Evolutionary conservation across 2,888 invertebrate genomes (phyloP), one percentile per base, ranked within the genome.

Genomic region (Drosophila niveifrons): DNA sequence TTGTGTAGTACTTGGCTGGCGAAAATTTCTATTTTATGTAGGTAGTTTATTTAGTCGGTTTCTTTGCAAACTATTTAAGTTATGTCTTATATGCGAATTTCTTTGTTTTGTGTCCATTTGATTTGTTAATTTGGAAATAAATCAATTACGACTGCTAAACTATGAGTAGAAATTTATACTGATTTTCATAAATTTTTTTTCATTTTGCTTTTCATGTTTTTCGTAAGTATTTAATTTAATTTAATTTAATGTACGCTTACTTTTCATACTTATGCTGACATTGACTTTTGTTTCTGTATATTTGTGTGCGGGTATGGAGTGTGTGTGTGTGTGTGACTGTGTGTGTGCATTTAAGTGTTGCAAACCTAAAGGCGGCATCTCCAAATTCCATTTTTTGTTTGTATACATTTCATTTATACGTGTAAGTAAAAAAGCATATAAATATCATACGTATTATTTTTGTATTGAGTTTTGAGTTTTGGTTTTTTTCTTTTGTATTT

Each of bases 131-230:
- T 72, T 76, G 75, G 76, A 84, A 73, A 78, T 78, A 87, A 91
- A 78, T 89, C 85, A 90, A 89, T 89, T 89, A 90, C 90, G 89
- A 87, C 72, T 82, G 83, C 82, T 87, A 87, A 83, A 82, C 86
- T 82, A 82, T 82, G 85, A 83, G 70, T 83, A 83, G 76, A 78
- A 79, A 69, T 87, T 84, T 79, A 67, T 84, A 75, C 78, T 75
- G 75, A 66, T 72, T 72, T 77, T 75, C 64, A 55, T 50, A 52
- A 52, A 59, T 50, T 46, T 52, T 4, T 43, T 48, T 52, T 34
- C 59, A 62, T n/a, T 64, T 47, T 56, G 56, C 28, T 59, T 57
- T 47, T 66, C 11, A 46, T 18, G 15, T 15, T 46, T 13, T 23
- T 47, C 28, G 36, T 47, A 47, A 57, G 67, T 52, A 41, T 50